Evolutionary conservation across 92 coral and sea anemone species (phyloP).

Genomic region (Heteractis magnifica): DNA sequence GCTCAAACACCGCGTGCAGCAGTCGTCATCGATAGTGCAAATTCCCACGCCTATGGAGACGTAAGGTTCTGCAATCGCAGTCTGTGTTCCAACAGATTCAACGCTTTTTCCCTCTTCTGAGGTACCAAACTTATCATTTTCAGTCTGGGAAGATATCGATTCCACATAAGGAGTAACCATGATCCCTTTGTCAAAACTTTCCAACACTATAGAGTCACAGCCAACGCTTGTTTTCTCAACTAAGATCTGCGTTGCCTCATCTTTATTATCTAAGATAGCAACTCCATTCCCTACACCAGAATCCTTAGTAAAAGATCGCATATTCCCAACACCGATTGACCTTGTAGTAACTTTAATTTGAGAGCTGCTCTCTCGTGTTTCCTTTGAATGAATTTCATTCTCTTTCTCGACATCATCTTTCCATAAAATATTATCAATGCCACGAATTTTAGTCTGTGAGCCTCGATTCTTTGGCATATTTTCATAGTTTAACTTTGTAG

Average conservation of each 20-base stretch:
- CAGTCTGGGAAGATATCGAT: conserved; percentile 54
- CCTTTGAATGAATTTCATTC: background rate
- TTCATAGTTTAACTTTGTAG: background rate
- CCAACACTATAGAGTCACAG: conserved; percentile 48
- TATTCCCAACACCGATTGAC: conserved; percentile 93
- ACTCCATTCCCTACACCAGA: conserved; percentile 72
- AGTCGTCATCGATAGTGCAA: conserved; percentile 81
- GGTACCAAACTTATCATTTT: conserved; percentile 4
- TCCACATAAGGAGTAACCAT: conserved; percentile 45
- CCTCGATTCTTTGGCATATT: conserved; percentile 6
- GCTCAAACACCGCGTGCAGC: conserved; percentile 60
- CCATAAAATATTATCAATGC: conserved; percentile 9
- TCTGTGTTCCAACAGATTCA: conserved; percentile 55
- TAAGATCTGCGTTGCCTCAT: conserved; percentile 50
- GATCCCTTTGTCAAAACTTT: conserved; percentile 47
- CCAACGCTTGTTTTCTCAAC: conserved; percentile 41
- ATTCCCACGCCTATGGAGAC: conserved; percentile 91
- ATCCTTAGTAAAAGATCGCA: conserved; percentile 82
- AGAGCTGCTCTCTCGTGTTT: background rate
- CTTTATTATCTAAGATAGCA: conserved; percentile 49
- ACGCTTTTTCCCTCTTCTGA: background rate
- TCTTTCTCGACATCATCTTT: background rate
- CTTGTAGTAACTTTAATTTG: conserved; percentile 53
- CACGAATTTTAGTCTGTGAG: conserved; percentile 19
- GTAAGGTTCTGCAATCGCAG: conserved; percentile 33